phyloP scores from a whole-genome alignment of 2,113 vertebrate species.

The Oplegnathus fasciatus region DNA sequence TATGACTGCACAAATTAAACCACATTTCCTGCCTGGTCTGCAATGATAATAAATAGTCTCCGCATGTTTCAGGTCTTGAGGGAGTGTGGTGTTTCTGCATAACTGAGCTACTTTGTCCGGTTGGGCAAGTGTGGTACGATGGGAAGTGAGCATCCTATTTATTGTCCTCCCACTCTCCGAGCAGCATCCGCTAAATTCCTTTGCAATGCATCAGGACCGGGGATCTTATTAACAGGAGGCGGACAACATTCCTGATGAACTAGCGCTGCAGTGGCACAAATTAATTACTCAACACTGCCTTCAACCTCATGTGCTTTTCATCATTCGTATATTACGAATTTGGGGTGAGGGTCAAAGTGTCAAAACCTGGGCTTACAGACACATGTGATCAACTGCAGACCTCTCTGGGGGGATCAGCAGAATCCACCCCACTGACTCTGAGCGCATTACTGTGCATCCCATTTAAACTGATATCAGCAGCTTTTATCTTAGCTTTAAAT shows the following conservation, averaged over 20 bases:
- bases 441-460: constrained; percentile 28
- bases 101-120: constrained; percentile 20
- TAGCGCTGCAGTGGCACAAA: constrained; percentile 26
- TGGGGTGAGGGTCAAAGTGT: constrained; percentile 52
- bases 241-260: constrained; percentile 63
- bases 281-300: constrained; percentile 34
- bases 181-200: constrained; percentile 67
- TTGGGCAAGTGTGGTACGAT: constrained; percentile 27
- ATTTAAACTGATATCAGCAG: constrained; percentile 40
- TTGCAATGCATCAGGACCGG: constrained; percentile 46
- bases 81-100: constrained; percentile 18
- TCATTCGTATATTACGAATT: constrained; percentile 33
- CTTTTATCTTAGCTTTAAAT: constrained; percentile 62
- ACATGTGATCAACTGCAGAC: constrained; percentile 51
- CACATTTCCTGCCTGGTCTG: constrained; percentile 62
- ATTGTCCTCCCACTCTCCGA: constrained; percentile 49
- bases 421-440: constrained; percentile 32
- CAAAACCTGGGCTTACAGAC: constrained; percentile 40
- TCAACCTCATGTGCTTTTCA: constrained; percentile 51
- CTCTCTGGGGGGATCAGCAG: constrained; percentile 6
- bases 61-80: constrained; percentile 35
- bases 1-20: constrained; percentile 64
- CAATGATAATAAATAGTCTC: constrained; percentile 70
- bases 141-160: constrained; percentile 70
- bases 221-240: constrained; percentile 32